These are phyloP conservation scores for Dolichomitus sp. DNA, from an alignment of 2,888 invertebrate species.

Conservation along the genomic window DNA sequence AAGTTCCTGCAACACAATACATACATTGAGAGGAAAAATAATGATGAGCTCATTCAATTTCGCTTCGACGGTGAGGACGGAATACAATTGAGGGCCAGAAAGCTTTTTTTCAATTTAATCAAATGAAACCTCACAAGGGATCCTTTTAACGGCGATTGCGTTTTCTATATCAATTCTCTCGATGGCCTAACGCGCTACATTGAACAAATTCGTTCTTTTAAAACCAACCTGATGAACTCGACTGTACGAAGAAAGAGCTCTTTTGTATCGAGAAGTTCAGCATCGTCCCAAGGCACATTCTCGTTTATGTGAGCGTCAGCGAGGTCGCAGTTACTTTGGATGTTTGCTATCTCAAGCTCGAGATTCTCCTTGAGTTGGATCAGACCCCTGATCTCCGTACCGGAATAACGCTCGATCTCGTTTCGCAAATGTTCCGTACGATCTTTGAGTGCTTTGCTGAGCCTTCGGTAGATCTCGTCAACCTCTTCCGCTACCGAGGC, in stretches of 20 bases:
- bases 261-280: conserved; percentile 97
- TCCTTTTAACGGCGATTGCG: conserved; percentile 43
- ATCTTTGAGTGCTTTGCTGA: conserved; percentile 96
- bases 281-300: conserved; percentile 96
- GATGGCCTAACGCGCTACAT: not conserved
- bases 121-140: conserved; percentile 62
- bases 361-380: conserved; percentile 96
- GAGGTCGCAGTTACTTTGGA: conserved; percentile 98
- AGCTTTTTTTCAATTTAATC: conserved; percentile 53
- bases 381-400: conserved; percentile 94
- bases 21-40: not conserved
- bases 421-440: conserved; percentile 94
- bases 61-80: not conserved
- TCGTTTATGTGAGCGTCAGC: conserved; percentile 98
- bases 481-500: conserved; percentile 97
- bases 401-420: conserved; percentile 97
- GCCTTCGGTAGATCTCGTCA: conserved; percentile 95
- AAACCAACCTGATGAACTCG: conserved; percentile 91
- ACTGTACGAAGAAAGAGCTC: conserved; percentile 98
- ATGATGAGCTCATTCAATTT: conserved; percentile 10
- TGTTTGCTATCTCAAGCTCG: conserved; percentile 97
- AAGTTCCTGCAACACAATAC: conserved; percentile 89
- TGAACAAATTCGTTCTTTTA: conserved; percentile 25
- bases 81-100: conserved; percentile 45
- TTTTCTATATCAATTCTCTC: conserved; percentile 36